Conservation (phyloP, 2,113 vertebrate species). For the Parus major region DNA sequence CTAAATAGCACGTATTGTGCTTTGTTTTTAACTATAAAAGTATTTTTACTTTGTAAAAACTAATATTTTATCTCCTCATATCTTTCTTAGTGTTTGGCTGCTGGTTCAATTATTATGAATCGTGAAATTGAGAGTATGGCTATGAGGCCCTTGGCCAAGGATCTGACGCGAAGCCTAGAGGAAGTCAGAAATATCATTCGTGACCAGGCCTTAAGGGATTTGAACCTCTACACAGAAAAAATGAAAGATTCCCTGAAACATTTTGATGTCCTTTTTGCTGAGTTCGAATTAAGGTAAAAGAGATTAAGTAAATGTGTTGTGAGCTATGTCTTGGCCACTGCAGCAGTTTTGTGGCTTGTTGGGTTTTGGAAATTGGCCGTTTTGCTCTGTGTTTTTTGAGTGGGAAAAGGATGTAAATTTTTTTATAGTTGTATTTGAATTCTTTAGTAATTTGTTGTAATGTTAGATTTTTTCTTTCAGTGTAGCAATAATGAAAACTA, state of each 20-base stretch:
- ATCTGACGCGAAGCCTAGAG: slow-evolving; percentile 92
- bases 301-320: background rate
- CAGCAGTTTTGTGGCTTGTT: background rate
- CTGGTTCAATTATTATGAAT: slow-evolving; percentile 99
- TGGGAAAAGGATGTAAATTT: background rate
- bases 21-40: background rate
- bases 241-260: slow-evolving; percentile 90
- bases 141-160: slow-evolving; percentile 94
- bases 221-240: slow-evolving; percentile 92
- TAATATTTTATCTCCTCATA: background rate
- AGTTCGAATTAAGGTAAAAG: slow-evolving; percentile 95
- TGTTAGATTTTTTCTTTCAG: background rate
- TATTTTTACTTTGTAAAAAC: background rate
- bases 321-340: background rate
- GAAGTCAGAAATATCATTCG: slow-evolving; percentile 91
- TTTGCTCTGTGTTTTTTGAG: background rate
- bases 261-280: slow-evolving; percentile 94
- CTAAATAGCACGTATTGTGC: background rate
- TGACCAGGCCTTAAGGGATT: slow-evolving; percentile 94
- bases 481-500: background rate
- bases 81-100: slow-evolving; percentile 88
- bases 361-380: background rate
- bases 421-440: background rate
- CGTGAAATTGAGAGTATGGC: slow-evolving; percentile 98
- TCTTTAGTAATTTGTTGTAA: background rate